Evolutionary conservation across 2,797 vertebrate species (phyloP), one percentile per base, ranked within the genome.

Genomic region (Parotocinclus haroldoi): DNA sequence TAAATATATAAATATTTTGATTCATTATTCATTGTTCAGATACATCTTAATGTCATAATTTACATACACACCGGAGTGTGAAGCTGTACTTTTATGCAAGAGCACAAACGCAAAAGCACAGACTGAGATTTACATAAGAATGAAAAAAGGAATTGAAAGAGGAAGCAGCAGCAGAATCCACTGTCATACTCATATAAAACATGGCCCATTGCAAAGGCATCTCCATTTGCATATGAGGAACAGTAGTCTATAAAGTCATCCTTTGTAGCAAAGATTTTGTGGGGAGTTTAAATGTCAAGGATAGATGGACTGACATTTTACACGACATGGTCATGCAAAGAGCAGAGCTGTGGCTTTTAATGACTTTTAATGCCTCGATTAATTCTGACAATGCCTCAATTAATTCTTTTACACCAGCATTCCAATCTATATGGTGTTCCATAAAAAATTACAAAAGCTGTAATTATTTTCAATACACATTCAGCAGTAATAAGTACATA

Each of bases 201-300:
- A 19, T 49, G 50, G 46, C 44, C 48, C 54, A 10, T 62, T 57
- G 19, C n/a, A 70, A 60, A 59, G 40, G 54, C 54, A 70, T 78
- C 63, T 37, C 56, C 38, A 83, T 89, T 88, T 82, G 79, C 81
- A 89, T 80, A 76, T 82, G 72, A 81, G 69, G 77, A 78, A 79
- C 69, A 70, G 79, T 74, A 68, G 77, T 63, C 55, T 72, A 54
- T 77, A 72, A 76, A 61, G 79, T 60, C 71, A 18, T 49, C 67
- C 69, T 83, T 85, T 89, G 83, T 88, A 19, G 85, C 84, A 82
- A 74, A 85, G 83, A 84, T 53, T 39, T 77, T 38, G 48, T 77
- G 80, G 76, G 79, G 70, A 27, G 27, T 27, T 27, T 27, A 27
- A 83, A 88, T 54, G 19, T 75, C 60, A 69, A 63, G 38, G 44